Base-by-base conservation (phyloP, 2,888 invertebrate genomes). In the Machimus rusticus region DNA sequence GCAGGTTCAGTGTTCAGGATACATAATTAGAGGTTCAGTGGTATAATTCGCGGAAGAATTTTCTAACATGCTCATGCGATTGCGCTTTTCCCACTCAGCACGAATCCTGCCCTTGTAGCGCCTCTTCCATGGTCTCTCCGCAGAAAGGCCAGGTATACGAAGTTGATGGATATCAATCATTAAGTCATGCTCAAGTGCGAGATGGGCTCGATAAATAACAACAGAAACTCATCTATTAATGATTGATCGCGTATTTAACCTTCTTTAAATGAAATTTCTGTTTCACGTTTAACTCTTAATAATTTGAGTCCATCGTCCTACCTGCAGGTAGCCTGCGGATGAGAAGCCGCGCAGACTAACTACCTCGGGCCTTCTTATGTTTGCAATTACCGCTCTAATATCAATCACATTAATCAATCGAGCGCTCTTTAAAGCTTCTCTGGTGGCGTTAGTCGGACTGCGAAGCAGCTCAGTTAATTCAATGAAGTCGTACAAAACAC, bases 11-110 rank as follows among this genome's bases (percentile, higher is more conserved):
- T 37, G 39, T 57, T 51, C 74, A 74, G 28, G 12, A 46, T 5
- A 39, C 74, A 79, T 88, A 87, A 88, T 88, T 88, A 87, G 57
- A 88, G 88, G 88, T 87, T 88, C 78, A 28, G 34, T 76, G 87
- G 28, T 57, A 19, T 87, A 85, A 81, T 82, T 74, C 86, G 66
- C 51, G 37, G 55, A 77, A 55, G 76, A 86, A 8, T 46, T 76
- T 76, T 46, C 76, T 77, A 31, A 34, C 74, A 55, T 55, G 39
- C 37, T 74, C 5, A 19, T n/a, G 51, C 34, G 74, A 77, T 86
- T 86, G 77, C 86, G 77, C 86, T 86, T 77, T 86, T 77, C 34
- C 34, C 46, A 37, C 37, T 74, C 39, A 23, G 43, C 66, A 66
- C 28, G 66, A 66, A 66, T 39, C 2, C 43, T 78, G 19, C 23